These are phyloP conservation scores for Heliconius hermathena DNA, from an alignment of 1,140 invertebrate genomes.

Conservation along the genomic window DNA sequence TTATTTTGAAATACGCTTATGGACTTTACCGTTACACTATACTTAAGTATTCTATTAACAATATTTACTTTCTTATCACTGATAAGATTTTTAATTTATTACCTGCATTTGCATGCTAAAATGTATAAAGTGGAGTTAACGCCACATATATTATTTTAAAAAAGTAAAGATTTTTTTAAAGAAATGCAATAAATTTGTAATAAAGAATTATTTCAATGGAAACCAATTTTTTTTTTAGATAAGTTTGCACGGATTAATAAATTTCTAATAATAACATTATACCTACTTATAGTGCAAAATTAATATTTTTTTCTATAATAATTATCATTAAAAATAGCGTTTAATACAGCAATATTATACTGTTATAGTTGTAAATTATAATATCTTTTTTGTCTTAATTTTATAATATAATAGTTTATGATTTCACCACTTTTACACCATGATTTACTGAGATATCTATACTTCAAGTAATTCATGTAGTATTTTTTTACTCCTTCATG, in stretches of 20 bases:
- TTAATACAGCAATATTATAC: no score
- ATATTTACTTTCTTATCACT: not conserved
- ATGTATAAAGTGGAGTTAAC: not conserved
- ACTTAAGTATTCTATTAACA: not conserved
- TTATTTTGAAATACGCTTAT: no score
- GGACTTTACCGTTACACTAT: not conserved
- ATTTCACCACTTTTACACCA: not conserved
- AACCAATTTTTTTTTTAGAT: no score
- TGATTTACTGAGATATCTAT: not conserved
- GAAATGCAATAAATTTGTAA: no score
- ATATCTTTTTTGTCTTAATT: no score
- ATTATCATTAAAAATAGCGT: no score
- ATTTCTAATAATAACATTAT: not conserved
- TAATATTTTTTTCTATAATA: no score
- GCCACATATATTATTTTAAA: not conserved
- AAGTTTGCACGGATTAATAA: not conserved
- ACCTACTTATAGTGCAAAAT: not conserved
- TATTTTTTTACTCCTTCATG: no score
- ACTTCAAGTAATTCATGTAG: not conserved
- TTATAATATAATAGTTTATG: not conserved
- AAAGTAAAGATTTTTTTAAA: not conserved
- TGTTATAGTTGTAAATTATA: no score
- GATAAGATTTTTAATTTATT: not conserved
- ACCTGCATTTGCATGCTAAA: constrained; percentile 4
- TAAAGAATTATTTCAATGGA: no score